phyloP scores from a whole-genome alignment of 2,797 vertebrate species.

The Scolopax rusticola region DNA sequence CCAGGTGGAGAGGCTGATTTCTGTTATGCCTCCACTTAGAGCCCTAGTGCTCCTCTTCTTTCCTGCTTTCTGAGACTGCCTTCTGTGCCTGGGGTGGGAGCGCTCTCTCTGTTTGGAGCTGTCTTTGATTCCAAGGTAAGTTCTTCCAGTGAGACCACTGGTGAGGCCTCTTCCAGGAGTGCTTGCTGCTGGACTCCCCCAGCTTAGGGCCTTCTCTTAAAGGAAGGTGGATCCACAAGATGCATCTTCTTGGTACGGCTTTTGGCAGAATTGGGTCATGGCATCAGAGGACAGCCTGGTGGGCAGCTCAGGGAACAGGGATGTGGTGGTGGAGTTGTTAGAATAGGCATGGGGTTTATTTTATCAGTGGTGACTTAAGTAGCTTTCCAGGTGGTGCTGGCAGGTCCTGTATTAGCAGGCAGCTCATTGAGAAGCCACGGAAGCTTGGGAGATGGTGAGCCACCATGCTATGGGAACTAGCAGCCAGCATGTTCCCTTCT shows the following conservation, averaged over 20 bases:
- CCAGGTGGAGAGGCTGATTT: not conserved
- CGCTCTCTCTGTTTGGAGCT: slow-evolving; percentile 29
- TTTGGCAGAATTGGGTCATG: not conserved
- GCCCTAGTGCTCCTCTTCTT: not conserved
- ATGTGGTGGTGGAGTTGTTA: not conserved
- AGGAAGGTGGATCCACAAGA: not conserved
- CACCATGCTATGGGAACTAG: not conserved
- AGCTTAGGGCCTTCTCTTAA: not conserved
- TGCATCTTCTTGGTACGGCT: not conserved
- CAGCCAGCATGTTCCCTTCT: not conserved
- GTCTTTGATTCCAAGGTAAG: slow-evolving; percentile 65
- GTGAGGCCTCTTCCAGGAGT: not conserved
- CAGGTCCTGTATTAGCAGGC: not conserved
- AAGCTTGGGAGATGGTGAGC: not conserved
- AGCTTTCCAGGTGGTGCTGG: not conserved
- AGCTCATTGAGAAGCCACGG: not conserved
- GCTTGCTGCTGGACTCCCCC: not conserved
- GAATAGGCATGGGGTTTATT: not conserved
- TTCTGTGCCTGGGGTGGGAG: slow-evolving; percentile 34
- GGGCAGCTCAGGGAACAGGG: not conserved
- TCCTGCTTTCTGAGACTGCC: not conserved
- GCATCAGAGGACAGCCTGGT: rapidly evolving
- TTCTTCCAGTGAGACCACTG: not conserved
- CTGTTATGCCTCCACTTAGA: not conserved
- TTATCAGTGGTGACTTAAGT: not conserved